Evolutionary conservation across 1,140 invertebrate species (phyloP), one percentile per base, ranked within the genome.

Genomic region (Sycophila sp.): DNA sequence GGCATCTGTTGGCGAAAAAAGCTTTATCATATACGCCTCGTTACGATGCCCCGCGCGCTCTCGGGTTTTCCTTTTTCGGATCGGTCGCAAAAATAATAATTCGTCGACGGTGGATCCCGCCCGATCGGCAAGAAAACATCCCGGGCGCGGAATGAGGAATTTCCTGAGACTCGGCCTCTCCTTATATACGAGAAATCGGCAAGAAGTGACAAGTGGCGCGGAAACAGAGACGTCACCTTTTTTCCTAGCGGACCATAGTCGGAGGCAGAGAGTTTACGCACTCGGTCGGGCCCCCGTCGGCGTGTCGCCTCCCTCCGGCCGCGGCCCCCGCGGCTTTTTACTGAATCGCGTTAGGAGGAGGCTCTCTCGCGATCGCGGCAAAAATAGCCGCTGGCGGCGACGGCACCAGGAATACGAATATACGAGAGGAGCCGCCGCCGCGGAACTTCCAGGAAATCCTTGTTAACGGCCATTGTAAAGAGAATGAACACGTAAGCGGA

Each of bases 391-490:
- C n/a, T n/a, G 24, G 42, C 42, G 6, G n/a, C 17, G 34, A 11
- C 26, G 38, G 15, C 22, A 30, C 19, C 30, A 28, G 22, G 24
- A 59, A 55, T 67, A 58, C 28, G 24, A 38, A 69, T 69, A 56
- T 26, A 17, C 19, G 26, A n/a, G 36, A 34, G 34, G 10, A 47
- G 42, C 15, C 22, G 38, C 11, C 19, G 24, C 59, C 56, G 59
- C 40, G 60, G 42, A 71, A 42, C 63, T 72, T 72, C 70, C 70
- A 72, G 70, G 70, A 72, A 72, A 72, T 72, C 63, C 70, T 72
- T 67, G 70, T 72, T 72, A 72, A 72, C 63, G 45, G 32, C 64
- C 64, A 67, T 72, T 72, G 64, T 72, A 72, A 47, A 67, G 70
- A 53, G 70, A 72, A 72, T 72, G 58, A 72, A 72, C 64, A 67